Base-by-base conservation (phyloP, 2,888 invertebrate genomes). In the Dryobotodes eremita region DNA sequence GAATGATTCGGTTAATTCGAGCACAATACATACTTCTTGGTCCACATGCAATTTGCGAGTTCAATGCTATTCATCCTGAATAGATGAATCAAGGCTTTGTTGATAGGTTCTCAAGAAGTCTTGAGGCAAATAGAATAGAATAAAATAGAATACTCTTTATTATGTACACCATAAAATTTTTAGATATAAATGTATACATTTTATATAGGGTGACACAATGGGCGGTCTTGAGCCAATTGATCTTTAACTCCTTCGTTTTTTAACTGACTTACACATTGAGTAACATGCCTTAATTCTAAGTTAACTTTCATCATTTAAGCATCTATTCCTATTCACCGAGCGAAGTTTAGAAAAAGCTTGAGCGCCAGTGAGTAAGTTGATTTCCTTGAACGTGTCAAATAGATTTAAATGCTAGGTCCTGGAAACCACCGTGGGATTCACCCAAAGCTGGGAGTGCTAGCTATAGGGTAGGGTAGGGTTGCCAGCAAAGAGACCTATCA, bases 1-100 rank as follows among this genome's bases (percentile, higher is more conserved):
- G 88, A 83, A 85, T 89, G 77, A 89, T 86, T 83, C 71, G 78
- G 17, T 76, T 82, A 77, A 85, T 88, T 88, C 59, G 64, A 23
- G 55, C 53, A 17, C 82, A 17, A 36, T 36, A 36, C 64, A 62
- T 42, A 48, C 69, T 68, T 10, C 42, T 68, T 10, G 23, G 65
- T 86, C 78, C 74, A 23, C 71, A 75, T 50, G 53, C 50, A 55
- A 75, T 71, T 82, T 48, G 50, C 11, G 42, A 73, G 55, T 50
- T 66, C 57, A 72, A 50, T 79, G 70, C 26, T 64, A 59, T 70
- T 71, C 53, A 57, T 61, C 64, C 26, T 78, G 20, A 36, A n/a
- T 36, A 36, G 15, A 26, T 57, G 46, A 83, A 78, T 83, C 42
- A 26, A 46, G 50, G n/a, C 8, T 66, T 53, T 46, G 57, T 53